Conservation (phyloP, 1,140 invertebrate genomes). For the Conus ventricosus region DNA sequence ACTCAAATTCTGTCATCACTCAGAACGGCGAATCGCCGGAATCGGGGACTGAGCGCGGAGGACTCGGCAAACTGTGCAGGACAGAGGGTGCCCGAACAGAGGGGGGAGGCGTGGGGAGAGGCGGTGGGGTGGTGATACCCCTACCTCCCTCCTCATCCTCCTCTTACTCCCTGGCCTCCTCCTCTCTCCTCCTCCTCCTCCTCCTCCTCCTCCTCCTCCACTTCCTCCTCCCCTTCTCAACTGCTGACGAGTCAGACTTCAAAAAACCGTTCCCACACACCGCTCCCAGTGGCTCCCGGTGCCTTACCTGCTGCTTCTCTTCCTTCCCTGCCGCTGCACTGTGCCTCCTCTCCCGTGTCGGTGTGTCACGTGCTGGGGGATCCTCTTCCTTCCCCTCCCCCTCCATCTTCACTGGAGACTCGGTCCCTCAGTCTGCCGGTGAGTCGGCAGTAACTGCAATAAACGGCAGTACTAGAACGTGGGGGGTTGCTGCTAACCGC, state of each 20-base stretch:
- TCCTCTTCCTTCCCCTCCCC: no score
- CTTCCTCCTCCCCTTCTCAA: neutral
- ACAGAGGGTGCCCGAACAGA: neutral
- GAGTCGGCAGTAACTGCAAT: no score
- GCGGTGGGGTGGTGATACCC: neutral
- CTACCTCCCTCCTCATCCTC: neutral
- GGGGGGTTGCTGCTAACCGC: neutral
- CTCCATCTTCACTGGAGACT: no score
- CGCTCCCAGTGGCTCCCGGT: no score
- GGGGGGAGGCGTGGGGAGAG: neutral
- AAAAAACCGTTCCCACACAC: neutral
- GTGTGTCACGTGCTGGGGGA: no score
- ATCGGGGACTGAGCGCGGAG: neutral
- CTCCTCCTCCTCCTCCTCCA: neutral
- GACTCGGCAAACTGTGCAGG: constrained; percentile 13
- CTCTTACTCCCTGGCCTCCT: neutral
- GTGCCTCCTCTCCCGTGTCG: no score
- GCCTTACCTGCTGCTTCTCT: no score
- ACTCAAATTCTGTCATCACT: neutral
- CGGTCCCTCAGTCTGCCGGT: no score
- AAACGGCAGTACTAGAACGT: no score
- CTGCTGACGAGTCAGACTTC: neutral
- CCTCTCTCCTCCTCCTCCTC: neutral
- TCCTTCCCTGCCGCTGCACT: no score
- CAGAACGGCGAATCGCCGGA: no score